These are phyloP conservation scores for Acyrthosiphon pisum DNA, from an alignment of 1,140 invertebrate genomes.

Conservation along the genomic window DNA sequence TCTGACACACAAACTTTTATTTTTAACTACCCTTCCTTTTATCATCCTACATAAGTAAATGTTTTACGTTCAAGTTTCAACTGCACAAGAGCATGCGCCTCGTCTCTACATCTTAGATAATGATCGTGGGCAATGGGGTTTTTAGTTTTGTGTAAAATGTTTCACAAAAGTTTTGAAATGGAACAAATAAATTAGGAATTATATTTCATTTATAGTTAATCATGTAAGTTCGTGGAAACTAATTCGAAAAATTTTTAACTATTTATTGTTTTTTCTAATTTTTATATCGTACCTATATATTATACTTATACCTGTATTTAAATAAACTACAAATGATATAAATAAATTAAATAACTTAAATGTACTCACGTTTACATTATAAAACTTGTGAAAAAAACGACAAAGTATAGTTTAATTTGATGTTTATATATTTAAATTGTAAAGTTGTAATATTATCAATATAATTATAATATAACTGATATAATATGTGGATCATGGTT, in stretches of 20 bases:
- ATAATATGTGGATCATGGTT: neutral
- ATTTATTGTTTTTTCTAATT: neutral
- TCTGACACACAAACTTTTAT: slow-evolving; percentile 23
- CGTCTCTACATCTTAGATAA: slow-evolving; percentile 27
- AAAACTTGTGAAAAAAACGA: neutral
- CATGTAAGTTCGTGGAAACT: neutral
- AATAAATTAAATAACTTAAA: neutral
- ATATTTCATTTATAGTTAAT: neutral
- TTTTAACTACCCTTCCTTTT: neutral
- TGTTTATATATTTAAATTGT: too few species aligned
- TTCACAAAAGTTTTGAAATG: slow-evolving; percentile 21
- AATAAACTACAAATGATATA: too few species aligned
- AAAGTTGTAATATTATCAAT: neutral
- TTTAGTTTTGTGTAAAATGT: slow-evolving; percentile 35
- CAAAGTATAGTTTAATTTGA: too few species aligned
- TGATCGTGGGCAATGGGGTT: neutral
- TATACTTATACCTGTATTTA: neutral
- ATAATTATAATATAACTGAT: neutral
- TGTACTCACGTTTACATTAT: neutral
- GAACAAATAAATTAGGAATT: slow-evolving; percentile 14
- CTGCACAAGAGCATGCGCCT: neutral
- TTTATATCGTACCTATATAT: neutral
- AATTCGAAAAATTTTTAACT: neutral
- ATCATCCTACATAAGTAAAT: slow-evolving; percentile 3
- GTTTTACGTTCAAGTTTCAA: neutral